Evolutionary conservation across 1,140 invertebrate species (phyloP).

Genomic region (Psix sp.): DNA sequence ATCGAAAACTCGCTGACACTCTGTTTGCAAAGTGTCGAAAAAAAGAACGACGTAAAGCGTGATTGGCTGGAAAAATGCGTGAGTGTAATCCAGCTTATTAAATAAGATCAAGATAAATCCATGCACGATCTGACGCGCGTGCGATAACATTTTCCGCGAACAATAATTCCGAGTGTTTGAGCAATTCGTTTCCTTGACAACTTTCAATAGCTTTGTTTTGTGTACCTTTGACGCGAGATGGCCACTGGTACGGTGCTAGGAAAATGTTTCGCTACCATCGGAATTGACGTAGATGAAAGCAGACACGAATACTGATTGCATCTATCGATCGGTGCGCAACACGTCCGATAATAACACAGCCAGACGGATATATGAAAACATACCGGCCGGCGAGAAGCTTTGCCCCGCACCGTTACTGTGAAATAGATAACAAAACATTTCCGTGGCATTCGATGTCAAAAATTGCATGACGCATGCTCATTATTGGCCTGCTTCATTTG

Average conservation of each 20-base stretch:
- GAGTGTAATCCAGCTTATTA: conserved; percentile 24
- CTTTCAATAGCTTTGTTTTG: conserved; percentile 71
- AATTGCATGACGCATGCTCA: no score
- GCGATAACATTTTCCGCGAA: conserved; percentile 9
- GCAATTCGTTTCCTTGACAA: conserved; percentile 68
- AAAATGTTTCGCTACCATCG: conserved; percentile 48
- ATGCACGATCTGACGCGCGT: background rate
- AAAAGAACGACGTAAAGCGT: background rate
- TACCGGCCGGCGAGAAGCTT: conserved; percentile 6
- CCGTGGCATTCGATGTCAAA: no score
- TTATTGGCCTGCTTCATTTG: no score
- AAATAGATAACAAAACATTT: background rate
- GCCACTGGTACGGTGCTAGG: conserved; percentile 43
- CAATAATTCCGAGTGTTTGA: conserved; percentile 67
- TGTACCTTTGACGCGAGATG: conserved; percentile 55
- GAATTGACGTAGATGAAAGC: conserved; percentile 50
- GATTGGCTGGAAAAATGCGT: conserved; percentile 7
- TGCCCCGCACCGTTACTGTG: background rate
- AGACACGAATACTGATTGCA: conserved; percentile 56
- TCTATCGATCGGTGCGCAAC: conserved; percentile 49
- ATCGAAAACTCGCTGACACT: conserved; percentile 6
- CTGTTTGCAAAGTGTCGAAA: conserved; percentile 7
- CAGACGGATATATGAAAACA: conserved; percentile 33
- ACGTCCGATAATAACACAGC: conserved; percentile 29
- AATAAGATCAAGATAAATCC: conserved; percentile 46